Conservation (phyloP, 2,113 vertebrate genomes). For the Arizona elegans region DNA sequence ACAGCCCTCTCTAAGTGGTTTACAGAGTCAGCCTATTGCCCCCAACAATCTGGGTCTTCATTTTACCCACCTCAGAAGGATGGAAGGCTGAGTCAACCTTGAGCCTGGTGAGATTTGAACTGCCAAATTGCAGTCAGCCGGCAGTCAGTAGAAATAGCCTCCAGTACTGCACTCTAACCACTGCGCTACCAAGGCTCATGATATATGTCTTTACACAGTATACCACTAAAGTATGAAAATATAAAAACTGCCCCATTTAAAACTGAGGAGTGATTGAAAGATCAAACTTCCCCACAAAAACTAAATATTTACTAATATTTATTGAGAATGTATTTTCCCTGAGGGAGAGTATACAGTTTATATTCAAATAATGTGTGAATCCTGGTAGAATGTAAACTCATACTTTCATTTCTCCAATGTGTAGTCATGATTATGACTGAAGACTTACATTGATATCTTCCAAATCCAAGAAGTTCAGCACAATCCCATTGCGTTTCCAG, state of each 20-base stretch:
- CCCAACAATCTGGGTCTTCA: no score
- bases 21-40: no score
- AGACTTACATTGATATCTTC: constrained; percentile 91
- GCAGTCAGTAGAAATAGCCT: no score
- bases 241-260: not conserved
- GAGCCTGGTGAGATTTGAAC: no score
- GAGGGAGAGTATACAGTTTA: not conserved
- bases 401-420: not conserved
- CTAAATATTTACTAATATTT: not conserved
- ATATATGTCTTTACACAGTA: not conserved
- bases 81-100: no score
- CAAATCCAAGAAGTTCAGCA: constrained; percentile 87
- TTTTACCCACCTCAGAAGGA: no score
- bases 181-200: not conserved
- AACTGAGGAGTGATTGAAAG: not conserved
- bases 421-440: rapidly evolving
- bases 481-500: constrained; percentile 89
- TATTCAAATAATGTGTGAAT: not conserved
- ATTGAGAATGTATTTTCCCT: not conserved
- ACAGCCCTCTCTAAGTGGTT: no score
- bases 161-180: no score
- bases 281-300: not conserved
- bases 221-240: not conserved
- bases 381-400: not conserved
- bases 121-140: no score